Conservation (phyloP, 2,888 invertebrate genomes). For the Sthenelais limicola region DNA sequence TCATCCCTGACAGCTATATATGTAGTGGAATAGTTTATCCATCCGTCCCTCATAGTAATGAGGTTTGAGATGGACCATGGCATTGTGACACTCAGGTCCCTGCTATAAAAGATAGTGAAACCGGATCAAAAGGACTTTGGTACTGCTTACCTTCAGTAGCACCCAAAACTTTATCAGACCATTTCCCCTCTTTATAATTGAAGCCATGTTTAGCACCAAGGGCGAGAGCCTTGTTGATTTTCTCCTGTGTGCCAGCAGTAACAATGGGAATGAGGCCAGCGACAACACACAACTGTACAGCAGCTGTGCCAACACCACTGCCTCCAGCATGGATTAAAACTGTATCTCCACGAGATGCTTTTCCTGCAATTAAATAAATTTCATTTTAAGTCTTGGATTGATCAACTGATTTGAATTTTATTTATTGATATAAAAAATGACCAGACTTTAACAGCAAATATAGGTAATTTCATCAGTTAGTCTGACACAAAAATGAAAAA, state of each 20-base stretch:
- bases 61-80: too few species aligned
- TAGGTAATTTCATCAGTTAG: neutral
- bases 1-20: too few species aligned
- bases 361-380: constrained; percentile 55
- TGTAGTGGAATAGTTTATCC: too few species aligned
- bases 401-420: neutral
- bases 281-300: constrained; percentile 66
- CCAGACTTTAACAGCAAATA: neutral
- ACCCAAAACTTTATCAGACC: constrained; percentile 62
- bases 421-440: neutral
- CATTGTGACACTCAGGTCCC: too few species aligned
- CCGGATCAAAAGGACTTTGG: too few species aligned
- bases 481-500: too few species aligned
- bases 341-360: constrained; percentile 61
- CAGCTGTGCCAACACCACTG: constrained; percentile 73
- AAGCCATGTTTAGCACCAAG: constrained; percentile 68
- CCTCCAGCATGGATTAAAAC: constrained; percentile 72
- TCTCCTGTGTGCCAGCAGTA: constrained; percentile 69
- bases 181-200: constrained; percentile 70
- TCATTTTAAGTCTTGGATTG: neutral
- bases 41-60: too few species aligned
- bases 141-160: constrained; percentile 63
- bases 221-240: constrained; percentile 61
- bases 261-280: constrained; percentile 63
- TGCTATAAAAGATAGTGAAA: too few species aligned